These are phyloP conservation scores for Drosophila atroscutellata DNA, from an alignment of 2,888 invertebrate genomes.

Conservation along the genomic window DNA sequence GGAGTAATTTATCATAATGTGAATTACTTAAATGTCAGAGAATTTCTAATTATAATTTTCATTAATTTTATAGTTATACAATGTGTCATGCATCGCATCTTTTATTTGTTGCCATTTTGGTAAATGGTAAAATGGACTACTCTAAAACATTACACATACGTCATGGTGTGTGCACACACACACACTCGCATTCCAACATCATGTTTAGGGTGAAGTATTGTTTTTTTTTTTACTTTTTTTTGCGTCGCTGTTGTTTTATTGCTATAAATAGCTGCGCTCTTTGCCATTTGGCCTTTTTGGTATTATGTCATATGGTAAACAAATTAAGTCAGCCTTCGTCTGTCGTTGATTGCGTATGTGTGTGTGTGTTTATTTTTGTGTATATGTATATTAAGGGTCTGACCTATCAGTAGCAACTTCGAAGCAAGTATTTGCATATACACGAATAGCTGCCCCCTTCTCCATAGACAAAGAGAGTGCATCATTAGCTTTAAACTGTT, in stretches of 20 bases:
- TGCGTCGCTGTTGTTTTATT: conserved; percentile 8
- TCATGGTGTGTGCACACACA: conserved; percentile 24
- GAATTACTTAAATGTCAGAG: not conserved
- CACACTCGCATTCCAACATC: not conserved
- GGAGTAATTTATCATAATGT: conserved; percentile 8
- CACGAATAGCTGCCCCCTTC: conserved; percentile 23
- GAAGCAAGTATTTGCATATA: conserved; percentile 53
- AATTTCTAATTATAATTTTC: conserved; percentile 14
- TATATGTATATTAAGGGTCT: conserved; percentile 13
- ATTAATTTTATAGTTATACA: conserved; percentile 53
- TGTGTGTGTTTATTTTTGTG: conserved; percentile 10
- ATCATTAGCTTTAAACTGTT: conserved; percentile 48
- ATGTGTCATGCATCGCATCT: conserved; percentile 22
- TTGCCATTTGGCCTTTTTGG: conserved; percentile 44
- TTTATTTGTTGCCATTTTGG: conserved; percentile 35
- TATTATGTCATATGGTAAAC: conserved; percentile 76
- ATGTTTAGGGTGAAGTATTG: conserved; percentile 19
- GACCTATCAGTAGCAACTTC: conserved; percentile 39
- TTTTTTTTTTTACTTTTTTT: conserved; percentile 12
- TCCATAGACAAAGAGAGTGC: conserved; percentile 23
- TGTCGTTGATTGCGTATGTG: not conserved
- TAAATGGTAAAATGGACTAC: conserved; percentile 45
- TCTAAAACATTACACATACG: conserved; percentile 47
- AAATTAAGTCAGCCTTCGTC: conserved; percentile 62
- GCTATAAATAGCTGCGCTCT: conserved; percentile 24